Evolutionary conservation across 2,888 invertebrate species (phyloP).

Genomic region (Tenodera sinensis): DNA sequence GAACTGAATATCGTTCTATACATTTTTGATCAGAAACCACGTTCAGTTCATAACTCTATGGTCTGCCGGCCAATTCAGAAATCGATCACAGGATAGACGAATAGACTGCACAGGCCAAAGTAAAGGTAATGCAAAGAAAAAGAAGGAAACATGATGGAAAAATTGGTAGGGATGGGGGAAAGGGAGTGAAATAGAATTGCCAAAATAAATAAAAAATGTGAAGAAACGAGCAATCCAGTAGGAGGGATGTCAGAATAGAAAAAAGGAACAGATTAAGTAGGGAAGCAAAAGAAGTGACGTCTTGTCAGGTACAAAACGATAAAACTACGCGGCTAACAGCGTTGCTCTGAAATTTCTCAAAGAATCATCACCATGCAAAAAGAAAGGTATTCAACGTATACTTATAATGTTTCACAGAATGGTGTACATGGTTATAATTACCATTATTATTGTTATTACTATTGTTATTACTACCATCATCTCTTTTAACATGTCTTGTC

Average conservation of each 20-base stretch:
- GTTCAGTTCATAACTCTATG: no score
- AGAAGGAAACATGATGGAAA: not conserved
- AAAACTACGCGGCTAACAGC: not conserved
- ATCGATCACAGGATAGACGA: not conserved
- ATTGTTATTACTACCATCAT: no score
- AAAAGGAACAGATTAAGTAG: no score
- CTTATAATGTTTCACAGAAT: no score
- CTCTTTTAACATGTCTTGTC: no score
- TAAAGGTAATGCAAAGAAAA: not conserved
- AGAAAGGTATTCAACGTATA: no score
- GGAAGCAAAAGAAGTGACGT: not conserved
- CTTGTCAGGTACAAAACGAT: not conserved
- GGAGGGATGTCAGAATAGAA: not conserved
- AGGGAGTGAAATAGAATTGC: not conserved
- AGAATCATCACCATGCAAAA: no score
- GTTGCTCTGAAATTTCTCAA: no score
- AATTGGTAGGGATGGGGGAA: not conserved
- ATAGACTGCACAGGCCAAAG: not conserved
- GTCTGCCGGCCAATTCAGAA: not conserved
- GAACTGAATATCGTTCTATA: no score
- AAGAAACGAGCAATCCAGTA: not conserved
- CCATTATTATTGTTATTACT: no score
- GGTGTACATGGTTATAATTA: no score
- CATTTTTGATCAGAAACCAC: no score
- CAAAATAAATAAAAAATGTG: not conserved